phyloP scores from a whole-genome alignment of 2,797 vertebrate genomes.

The Rhodeus uyekii region DNA sequence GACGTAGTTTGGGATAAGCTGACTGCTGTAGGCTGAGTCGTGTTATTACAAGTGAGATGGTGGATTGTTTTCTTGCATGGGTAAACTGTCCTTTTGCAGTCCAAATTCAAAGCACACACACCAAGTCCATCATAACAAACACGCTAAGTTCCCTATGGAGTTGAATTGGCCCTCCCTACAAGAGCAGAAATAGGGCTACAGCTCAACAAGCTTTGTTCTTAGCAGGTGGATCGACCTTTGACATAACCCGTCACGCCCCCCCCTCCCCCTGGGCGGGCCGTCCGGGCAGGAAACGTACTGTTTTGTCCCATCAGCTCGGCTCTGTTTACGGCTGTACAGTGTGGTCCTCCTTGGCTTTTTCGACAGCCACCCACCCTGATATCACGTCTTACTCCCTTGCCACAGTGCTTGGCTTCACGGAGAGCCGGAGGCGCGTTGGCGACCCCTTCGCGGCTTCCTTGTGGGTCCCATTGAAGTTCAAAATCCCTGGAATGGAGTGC shows the following conservation, averaged over 20 bases:
- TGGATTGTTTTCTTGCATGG: conserved; percentile 46
- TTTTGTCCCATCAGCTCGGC: conserved; percentile 50
- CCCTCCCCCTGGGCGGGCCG: conserved; percentile 20
- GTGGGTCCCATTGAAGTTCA: conserved; percentile 69
- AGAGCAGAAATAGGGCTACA: conserved; percentile 48
- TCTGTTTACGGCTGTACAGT: conserved; percentile 32
- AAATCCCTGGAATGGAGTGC: conserved; percentile 64
- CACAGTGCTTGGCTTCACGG: conserved; percentile 39
- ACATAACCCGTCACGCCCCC: conserved; percentile 44
- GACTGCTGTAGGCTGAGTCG: conserved; percentile 34
- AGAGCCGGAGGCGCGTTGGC: conserved; percentile 55
- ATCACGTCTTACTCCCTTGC: conserved; percentile 19
- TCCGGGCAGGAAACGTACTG: conserved; percentile 58
- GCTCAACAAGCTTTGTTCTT: conserved; percentile 62
- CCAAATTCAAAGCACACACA: conserved; percentile 49
- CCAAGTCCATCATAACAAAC: conserved; percentile 62
- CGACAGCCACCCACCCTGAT: conserved; percentile 45
- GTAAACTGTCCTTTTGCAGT: conserved; percentile 49
- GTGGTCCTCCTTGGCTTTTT: conserved; percentile 2
- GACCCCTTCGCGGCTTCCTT: conserved; percentile 61
- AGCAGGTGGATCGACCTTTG: conserved; percentile 67
- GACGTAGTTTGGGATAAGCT: conserved; percentile 44
- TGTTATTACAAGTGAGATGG: conserved; percentile 54
- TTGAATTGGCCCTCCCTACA: conserved; percentile 47
- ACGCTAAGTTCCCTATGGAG: conserved; percentile 53